phyloP scores from a whole-genome alignment of 2,113 vertebrate genomes.

The Pangasianodon hypophthalmus region DNA sequence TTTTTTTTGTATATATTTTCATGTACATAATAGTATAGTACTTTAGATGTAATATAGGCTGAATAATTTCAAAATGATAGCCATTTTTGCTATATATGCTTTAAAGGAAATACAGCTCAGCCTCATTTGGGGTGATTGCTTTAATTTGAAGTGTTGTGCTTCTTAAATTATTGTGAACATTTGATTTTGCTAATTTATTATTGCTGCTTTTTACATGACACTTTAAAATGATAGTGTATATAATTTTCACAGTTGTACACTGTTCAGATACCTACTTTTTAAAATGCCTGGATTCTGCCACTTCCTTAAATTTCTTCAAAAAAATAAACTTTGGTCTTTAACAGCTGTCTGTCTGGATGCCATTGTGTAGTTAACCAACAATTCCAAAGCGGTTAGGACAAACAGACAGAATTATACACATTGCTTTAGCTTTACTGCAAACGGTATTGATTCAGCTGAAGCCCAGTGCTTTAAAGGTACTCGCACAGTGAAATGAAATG shows the following conservation, averaged over 20 bases:
- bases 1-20: neutral
- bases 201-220: neutral
- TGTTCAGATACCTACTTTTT: neutral
- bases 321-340: neutral
- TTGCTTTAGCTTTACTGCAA: neutral
- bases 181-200: slow-evolving; percentile 32
- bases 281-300: neutral
- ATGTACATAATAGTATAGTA: slow-evolving; percentile 44
- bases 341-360: neutral
- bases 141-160: neutral
- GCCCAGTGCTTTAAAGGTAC: neutral
- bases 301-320: neutral
- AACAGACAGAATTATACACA: neutral
- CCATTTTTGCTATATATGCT: neutral
- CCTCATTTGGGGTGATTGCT: neutral
- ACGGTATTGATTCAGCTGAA: neutral
- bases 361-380: neutral
- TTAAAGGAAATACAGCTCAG: neutral
- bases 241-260: neutral
- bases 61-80: neutral
- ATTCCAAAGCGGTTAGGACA: neutral
- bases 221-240: neutral
- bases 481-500: neutral
- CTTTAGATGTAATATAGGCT: slow-evolving; percentile 39
- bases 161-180: neutral